Percentiles rank a stretch among this genome's conserved stretches.
Evolutionary conservation across 2,113 vertebrate species (phyloP).

Genomic region (Ibidorhyncha struthersii): DNA sequence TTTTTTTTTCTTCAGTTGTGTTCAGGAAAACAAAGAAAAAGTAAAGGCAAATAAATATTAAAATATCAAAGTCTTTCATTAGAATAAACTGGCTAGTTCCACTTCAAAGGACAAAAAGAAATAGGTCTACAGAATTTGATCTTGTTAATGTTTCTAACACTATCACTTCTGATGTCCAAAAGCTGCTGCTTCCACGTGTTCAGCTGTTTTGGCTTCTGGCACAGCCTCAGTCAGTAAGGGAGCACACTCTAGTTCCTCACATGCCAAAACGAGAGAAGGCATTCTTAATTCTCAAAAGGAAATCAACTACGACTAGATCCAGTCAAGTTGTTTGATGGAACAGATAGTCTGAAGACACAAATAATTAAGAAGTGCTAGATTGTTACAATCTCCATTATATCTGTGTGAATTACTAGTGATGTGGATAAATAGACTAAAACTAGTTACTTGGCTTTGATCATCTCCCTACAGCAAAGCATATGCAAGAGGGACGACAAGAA

Average conservation of each 20-base stretch:
- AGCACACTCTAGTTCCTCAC: slow-evolving; percentile 53
- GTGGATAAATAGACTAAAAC: background rate
- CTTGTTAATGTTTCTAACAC: slow-evolving; percentile 16
- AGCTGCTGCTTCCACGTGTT: slow-evolving; percentile 46
- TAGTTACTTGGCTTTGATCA: background rate
- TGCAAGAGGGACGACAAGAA: fast-evolving
- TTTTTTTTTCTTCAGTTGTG: background rate
- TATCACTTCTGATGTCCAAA: slow-evolving; percentile 49
- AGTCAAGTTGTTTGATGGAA: background rate
- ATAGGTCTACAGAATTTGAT: slow-evolving; percentile 57
- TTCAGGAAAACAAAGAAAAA: background rate
- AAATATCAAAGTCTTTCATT: background rate
- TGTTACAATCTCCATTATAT: background rate
- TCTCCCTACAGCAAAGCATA: background rate
- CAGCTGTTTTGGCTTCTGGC: slow-evolving; percentile 65
- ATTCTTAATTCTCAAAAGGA: slow-evolving; percentile 25
- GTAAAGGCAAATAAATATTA: background rate
- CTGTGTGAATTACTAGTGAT: background rate
- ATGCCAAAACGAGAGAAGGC: slow-evolving; percentile 46
- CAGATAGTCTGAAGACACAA: background rate
- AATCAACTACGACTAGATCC: background rate
- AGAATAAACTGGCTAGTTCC: background rate
- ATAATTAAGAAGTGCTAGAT: background rate
- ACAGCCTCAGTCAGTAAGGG: slow-evolving; percentile 54
- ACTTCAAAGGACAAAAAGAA: slow-evolving; percentile 51